A percentile compares a stretch with the other conserved stretches of the same genome.
Conservation (phyloP, 2,888 invertebrate species). For the Megaustenia siamemsis region DNA sequence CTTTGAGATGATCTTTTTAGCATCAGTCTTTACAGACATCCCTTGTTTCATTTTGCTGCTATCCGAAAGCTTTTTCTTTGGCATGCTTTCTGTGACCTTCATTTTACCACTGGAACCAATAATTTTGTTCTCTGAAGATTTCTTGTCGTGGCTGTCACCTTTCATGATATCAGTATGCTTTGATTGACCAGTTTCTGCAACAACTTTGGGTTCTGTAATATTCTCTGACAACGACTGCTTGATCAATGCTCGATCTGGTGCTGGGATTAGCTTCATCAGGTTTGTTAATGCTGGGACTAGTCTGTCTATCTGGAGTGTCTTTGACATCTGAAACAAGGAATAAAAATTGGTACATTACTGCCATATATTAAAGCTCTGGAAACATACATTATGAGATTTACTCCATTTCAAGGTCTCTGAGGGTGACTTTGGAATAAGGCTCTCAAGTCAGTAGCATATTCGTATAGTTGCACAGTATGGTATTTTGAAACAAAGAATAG, state of each 20-base stretch:
- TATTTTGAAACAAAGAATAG: too few species aligned
- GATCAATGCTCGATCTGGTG: slow-evolving; percentile 14
- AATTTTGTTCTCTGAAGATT: not conserved
- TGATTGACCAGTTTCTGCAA: not conserved
- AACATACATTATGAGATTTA: too few species aligned
- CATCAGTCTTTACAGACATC: not conserved
- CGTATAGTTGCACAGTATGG: too few species aligned
- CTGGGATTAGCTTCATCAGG: slow-evolving; percentile 28
- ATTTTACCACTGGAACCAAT: not conserved
- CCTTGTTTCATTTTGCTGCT: not conserved
- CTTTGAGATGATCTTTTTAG: not conserved
- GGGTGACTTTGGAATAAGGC: too few species aligned
- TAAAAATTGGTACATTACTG: not conserved
- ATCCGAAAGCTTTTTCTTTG: not conserved
- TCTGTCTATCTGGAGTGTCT: slow-evolving; percentile 18
- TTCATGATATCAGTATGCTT: not conserved
- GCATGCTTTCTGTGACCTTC: not conserved
- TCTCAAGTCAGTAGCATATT: too few species aligned
- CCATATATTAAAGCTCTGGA: too few species aligned
- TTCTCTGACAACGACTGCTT: slow-evolving; percentile 33
- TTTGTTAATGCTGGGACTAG: slow-evolving; percentile 31
- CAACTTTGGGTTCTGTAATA: not conserved
- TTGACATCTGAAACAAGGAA: slow-evolving; percentile 23
- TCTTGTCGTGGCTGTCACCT: not conserved
- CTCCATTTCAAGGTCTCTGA: too few species aligned